Conservation (phyloP, 2,797 vertebrate genomes). For the Sebastes iracundus region DNA sequence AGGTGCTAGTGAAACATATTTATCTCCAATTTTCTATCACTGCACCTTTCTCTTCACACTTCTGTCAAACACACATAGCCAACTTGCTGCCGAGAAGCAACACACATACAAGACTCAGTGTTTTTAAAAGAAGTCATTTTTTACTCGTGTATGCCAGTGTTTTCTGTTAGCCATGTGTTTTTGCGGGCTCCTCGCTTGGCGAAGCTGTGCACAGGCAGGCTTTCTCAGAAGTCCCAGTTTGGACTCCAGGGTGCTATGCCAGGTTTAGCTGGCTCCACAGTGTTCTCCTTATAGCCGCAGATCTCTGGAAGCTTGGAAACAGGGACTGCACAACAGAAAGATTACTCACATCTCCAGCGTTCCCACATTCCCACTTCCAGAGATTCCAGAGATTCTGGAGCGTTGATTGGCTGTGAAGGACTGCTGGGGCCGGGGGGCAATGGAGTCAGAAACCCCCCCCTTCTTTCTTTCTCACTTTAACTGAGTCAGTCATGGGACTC, state of each 20-base stretch:
- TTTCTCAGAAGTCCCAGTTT: conserved; percentile 61
- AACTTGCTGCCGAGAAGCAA: background rate
- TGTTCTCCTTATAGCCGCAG: conserved; percentile 61
- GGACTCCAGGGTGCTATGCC: conserved; percentile 52
- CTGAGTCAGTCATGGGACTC: conserved; percentile 83
- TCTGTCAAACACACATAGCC: background rate
- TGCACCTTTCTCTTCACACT: background rate
- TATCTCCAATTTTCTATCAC: background rate
- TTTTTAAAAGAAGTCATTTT: background rate
- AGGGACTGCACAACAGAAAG: conserved; percentile 53
- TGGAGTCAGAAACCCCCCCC: conserved; percentile 23
- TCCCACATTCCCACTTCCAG: conserved; percentile 68
- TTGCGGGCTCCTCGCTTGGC: conserved; percentile 12
- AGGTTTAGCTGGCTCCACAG: conserved; percentile 61
- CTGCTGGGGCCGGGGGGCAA: conserved; percentile 26
- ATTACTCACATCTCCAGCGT: conserved; percentile 59
- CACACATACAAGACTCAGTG: background rate
- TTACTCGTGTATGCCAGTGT: background rate
- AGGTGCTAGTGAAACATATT: background rate
- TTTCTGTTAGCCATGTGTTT: conserved; percentile 32
- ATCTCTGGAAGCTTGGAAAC: conserved; percentile 62
- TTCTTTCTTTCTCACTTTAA: background rate
- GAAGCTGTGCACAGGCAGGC: conserved; percentile 22
- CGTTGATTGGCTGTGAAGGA: conserved; percentile 44
- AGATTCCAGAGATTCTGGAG: conserved; percentile 70